phyloP scores from a whole-genome alignment of 2,797 vertebrate genomes.

The Coreius guichenoti region DNA sequence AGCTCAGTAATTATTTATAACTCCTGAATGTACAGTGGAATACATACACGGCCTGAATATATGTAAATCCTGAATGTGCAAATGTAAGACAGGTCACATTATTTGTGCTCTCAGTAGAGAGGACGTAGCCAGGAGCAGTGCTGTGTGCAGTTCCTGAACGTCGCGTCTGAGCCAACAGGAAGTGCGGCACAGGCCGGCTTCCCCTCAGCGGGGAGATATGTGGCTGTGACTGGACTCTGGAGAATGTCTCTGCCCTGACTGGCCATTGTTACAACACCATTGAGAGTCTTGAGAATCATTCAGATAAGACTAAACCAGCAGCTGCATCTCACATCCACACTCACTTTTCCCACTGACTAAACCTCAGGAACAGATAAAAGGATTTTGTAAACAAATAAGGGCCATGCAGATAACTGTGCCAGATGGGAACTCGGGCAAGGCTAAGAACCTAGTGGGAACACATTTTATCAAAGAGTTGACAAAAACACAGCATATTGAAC shows the following conservation, averaged over 20 bases:
- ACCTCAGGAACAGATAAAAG: constrained; percentile 38
- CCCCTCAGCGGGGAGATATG: constrained; percentile 42
- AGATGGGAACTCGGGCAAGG: constrained; percentile 28
- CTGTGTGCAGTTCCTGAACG: constrained; percentile 37
- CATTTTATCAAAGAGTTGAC: constrained; percentile 24
- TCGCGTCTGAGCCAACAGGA: constrained; percentile 46
- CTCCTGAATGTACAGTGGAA: too few species aligned
- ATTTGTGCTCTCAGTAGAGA: constrained; percentile 7
- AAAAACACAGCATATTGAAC: constrained; percentile 35
- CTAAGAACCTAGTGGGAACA: background rate
- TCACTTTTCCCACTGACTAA: constrained; percentile 27
- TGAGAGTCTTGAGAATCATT: constrained; percentile 37
- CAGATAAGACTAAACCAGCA: constrained; percentile 50
- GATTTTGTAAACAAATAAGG: constrained; percentile 35
- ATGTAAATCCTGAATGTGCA: background rate
- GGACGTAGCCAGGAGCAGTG: background rate
- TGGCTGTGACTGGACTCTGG: constrained; percentile 33
- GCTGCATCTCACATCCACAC: constrained; percentile 35
- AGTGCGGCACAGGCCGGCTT: constrained; percentile 44
- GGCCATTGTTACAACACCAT: constrained; percentile 43
- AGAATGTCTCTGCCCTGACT: constrained; percentile 46
- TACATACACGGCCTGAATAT: background rate
- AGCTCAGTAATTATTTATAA: background rate
- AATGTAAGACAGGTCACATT: background rate
- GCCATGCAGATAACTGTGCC: background rate